Evolutionary conservation across 2,888 invertebrate genomes (phyloP), one percentile per base, ranked within the genome.

Genomic region (Melitaea athalia): DNA sequence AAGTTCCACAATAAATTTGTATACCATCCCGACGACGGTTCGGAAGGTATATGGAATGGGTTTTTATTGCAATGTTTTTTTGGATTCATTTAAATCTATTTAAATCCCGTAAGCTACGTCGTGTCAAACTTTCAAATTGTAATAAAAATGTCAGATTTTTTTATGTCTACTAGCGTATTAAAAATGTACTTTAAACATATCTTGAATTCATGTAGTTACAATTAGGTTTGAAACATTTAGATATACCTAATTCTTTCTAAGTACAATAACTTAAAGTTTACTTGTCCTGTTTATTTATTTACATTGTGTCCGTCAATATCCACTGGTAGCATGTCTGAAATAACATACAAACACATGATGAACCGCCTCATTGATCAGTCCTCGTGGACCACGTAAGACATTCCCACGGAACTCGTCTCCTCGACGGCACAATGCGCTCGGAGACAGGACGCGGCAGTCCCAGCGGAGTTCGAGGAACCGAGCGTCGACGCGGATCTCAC

Each of bases 401-500:
- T 61, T 67, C 61, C 61, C 66, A 62, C 53, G 61, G 55, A 49
- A 52, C 45, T 15, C 53, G 55, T 49, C 7, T 61, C 66, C 55
- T 62, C 62, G 67, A 67, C 50, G 14, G 31, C 57, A 61, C 62
- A 55, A 62, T 61, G 66, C 47, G 43, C 45, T 55, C 55, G n/a
- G 60, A 14, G 60, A 45, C 60, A 47, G 57, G 49, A 64, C 50
- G 61, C 55, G 61, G 45, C 12, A 15, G 69, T 79, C 78, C 78
- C 78, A 63, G 67, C 67, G 74, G 76, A 42, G 69, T 79, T 79
- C 78, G 74, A 75, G 76, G 79, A 79, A 79, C 66, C 74, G 68
- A 63, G 68, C 67, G 64, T 38, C 57, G 62, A 45, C 59, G 64
- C 64, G 64, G 72, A 62, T 79, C 79, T 76, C 79, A 79, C 78